These are phyloP conservation scores for Malurus alboscapulatus DNA, from an alignment of 2,113 vertebrate genomes.

Conservation along the genomic window DNA sequence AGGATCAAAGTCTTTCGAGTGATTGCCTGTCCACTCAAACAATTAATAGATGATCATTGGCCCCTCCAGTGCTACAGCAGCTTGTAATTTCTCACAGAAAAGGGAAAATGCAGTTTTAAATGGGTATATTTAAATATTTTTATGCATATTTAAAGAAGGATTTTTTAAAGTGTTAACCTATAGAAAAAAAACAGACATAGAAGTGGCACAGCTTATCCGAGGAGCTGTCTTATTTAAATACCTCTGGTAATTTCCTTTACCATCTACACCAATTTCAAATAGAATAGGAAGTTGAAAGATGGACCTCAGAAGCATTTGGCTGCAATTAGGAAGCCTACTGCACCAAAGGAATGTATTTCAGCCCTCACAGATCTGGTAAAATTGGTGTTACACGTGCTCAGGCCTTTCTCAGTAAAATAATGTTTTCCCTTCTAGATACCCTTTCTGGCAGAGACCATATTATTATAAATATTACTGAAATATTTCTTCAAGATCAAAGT, in stretches of 20 bases:
- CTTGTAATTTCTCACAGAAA: neutral
- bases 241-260: neutral
- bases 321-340: neutral
- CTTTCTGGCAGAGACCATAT: neutral
- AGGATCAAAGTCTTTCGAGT: slow-evolving; percentile 39
- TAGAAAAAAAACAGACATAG: neutral
- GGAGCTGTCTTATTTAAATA: neutral
- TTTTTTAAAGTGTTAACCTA: neutral
- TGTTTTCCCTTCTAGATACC: slow-evolving; percentile 30
- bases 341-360: neutral
- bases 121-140: neutral
- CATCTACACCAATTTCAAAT: neutral
- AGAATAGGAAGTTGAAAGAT: neutral
- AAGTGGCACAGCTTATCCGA: neutral
- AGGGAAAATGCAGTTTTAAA: neutral
- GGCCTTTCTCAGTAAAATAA: slow-evolving; percentile 15
- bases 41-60: neutral
- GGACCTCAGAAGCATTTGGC: neutral
- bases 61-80: neutral
- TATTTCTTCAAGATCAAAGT: slow-evolving; percentile 60
- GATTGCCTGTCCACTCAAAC: slow-evolving; percentile 29
- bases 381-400: neutral
- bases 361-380: neutral
- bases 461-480: slow-evolving; percentile 38
- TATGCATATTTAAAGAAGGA: neutral